Evolutionary conservation across 1,140 invertebrate genomes (phyloP).

Genomic region (Papilio polyxenes): DNA sequence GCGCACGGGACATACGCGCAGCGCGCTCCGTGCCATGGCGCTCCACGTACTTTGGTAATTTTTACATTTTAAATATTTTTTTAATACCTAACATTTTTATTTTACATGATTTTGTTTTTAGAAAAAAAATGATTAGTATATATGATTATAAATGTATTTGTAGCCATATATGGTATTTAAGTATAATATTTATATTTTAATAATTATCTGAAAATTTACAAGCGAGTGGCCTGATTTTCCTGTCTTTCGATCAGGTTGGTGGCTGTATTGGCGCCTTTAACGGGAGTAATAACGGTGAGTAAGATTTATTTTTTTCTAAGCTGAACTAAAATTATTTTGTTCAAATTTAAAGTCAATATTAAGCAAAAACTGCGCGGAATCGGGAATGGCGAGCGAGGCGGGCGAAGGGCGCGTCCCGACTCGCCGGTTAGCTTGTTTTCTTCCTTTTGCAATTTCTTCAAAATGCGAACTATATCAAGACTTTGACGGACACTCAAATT

Average conservation of each 20-base stretch:
- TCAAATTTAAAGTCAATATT: slow-evolving; percentile 43
- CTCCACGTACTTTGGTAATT: slow-evolving; percentile 72
- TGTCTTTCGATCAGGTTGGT: slow-evolving; percentile 65
- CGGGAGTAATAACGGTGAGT: slow-evolving; percentile 70
- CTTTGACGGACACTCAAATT: slow-evolving; percentile 36
- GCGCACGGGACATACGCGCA: slow-evolving; percentile 75
- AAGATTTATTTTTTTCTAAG: slow-evolving; percentile 41
- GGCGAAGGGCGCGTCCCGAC: slow-evolving; percentile 56
- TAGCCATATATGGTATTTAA: slow-evolving; percentile 11
- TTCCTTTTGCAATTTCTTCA: slow-evolving; percentile 73
- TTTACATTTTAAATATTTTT: slow-evolving; percentile 13
- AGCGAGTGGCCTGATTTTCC: slow-evolving; percentile 33
- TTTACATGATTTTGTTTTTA: slow-evolving; percentile 21
- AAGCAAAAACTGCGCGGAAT: slow-evolving; percentile 54
- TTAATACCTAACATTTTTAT: slow-evolving; percentile 1
- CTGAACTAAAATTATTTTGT: slow-evolving; percentile 35
- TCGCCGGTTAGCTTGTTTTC: slow-evolving; percentile 62
- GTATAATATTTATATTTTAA: slow-evolving; percentile 40
- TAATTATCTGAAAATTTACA: slow-evolving; percentile 39
- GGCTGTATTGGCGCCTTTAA: slow-evolving; percentile 61
- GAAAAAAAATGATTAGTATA: slow-evolving; percentile 36
- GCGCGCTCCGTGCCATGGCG: slow-evolving; percentile 76
- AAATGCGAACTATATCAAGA: slow-evolving; percentile 51
- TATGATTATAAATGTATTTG: slow-evolving; percentile 40
- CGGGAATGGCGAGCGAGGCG: slow-evolving; percentile 59